phyloP scores from a whole-genome alignment of 2,888 invertebrate genomes.

The Drosophila algonquin region DNA sequence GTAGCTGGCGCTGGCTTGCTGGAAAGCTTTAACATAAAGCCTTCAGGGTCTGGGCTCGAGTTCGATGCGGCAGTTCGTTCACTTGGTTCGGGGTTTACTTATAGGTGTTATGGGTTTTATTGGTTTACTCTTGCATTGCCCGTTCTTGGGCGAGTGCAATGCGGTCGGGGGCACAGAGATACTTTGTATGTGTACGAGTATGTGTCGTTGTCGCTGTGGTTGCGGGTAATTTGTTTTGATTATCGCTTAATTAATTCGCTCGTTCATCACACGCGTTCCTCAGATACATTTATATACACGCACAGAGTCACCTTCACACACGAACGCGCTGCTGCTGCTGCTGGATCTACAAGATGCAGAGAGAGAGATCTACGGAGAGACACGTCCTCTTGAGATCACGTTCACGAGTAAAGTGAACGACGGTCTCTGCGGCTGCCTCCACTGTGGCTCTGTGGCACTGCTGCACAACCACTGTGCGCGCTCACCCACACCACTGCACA shows the following conservation, averaged over 20 bases:
- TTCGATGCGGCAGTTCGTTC: slow-evolving; percentile 3
- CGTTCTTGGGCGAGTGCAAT: neutral
- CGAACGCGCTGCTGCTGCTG: slow-evolving; percentile 54
- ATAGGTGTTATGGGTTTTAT: slow-evolving; percentile 1
- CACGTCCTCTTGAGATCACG: slow-evolving; percentile 84
- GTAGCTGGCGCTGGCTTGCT: slow-evolving; percentile 43
- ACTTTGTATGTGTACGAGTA: slow-evolving; percentile 47
- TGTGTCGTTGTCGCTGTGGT: slow-evolving; percentile 54
- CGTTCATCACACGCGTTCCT: slow-evolving; percentile 63
- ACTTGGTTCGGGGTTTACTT: slow-evolving; percentile 2
- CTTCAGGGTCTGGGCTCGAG: slow-evolving; percentile 15
- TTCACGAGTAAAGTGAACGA: slow-evolving; percentile 82
- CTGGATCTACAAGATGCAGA: slow-evolving; percentile 19
- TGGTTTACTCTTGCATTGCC: slow-evolving; percentile 8
- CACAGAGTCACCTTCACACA: slow-evolving; percentile 34
- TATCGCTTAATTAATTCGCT: slow-evolving; percentile 80
- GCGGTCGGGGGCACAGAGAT: slow-evolving; percentile 29
- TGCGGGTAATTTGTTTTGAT: slow-evolving; percentile 79
- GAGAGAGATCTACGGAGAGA: slow-evolving; percentile 51
- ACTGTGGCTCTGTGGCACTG: slow-evolving; percentile 23
- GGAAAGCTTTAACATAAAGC: slow-evolving; percentile 84
- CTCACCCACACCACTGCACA: neutral
- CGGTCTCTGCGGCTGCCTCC: slow-evolving; percentile 50
- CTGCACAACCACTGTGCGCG: slow-evolving; percentile 20
- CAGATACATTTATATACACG: slow-evolving; percentile 15